These are phyloP conservation scores for Gavia stellata DNA, from an alignment of 2,113 vertebrate genomes.

Conservation along the genomic window DNA sequence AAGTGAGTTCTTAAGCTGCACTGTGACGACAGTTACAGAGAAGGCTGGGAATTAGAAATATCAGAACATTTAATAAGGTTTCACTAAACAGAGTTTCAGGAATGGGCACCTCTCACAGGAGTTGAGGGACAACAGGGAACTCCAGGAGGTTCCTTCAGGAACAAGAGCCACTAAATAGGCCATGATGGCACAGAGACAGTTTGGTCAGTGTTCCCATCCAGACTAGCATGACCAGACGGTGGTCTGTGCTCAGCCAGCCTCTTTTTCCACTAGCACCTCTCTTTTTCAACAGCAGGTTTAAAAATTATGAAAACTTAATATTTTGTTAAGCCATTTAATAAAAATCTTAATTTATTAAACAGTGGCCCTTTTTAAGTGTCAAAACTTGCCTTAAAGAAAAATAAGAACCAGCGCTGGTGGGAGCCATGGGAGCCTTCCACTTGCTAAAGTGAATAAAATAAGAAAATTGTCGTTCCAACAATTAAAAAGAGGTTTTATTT, in stretches of 20 bases:
- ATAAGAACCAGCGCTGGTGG: background rate
- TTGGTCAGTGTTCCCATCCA: background rate
- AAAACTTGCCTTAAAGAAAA: constrained; percentile 22
- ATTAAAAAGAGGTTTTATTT: constrained; percentile 7
- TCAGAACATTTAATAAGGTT: background rate
- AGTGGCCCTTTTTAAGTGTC: background rate
- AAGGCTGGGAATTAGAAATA: background rate
- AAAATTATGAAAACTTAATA: constrained; percentile 12
- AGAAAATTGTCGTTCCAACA: background rate
- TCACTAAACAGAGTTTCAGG: background rate
- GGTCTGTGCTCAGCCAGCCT: background rate
- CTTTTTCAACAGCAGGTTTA: constrained; percentile 38
- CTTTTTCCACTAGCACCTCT: background rate
- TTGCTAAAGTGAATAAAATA: background rate
- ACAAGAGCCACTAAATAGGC: background rate
- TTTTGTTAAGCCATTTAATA: constrained; percentile 37
- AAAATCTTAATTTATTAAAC: constrained; percentile 49
- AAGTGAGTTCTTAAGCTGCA: background rate
- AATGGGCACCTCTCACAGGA: background rate
- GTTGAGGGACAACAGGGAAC: background rate
- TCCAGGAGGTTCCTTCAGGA: background rate
- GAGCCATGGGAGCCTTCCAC: background rate
- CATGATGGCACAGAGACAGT: background rate
- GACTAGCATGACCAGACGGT: background rate
- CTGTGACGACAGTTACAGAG: background rate